Evolutionary conservation across 2,113 vertebrate species (phyloP), one percentile per base, ranked within the genome.

Genomic region (Myodes glareolus): DNA sequence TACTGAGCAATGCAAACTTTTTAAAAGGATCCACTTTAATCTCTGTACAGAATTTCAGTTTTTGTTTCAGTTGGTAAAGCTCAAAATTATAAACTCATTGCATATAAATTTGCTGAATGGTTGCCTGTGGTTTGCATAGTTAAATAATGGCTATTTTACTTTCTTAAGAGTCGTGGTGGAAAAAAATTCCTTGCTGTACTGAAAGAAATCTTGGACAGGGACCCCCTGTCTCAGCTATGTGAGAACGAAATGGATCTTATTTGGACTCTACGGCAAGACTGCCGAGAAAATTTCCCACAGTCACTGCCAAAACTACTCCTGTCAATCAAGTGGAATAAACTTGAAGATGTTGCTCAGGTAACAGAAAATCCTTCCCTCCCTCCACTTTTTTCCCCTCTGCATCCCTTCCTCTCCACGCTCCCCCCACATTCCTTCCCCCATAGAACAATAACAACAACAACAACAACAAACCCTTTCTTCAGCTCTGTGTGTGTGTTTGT

Each of bases 161-260:
- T 98, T 92, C 72, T 91, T 98, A 99, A 89, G 99, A 99, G 99
- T 95, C 99, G 99, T 39, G 99, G 99, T 92, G 99, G 99, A 68
- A 99, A 99, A 98, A 99, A 99, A 98, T 99, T 99, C 98, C 98
- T 99, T 98, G 98, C 99, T 68, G 99, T 99, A 97, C 98, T 99
- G 89, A 99, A 99, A 98, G 99, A 99, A 98, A 99, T 99, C 97
- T 99, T 99, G 99, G 99, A 99, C 98, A 99, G 99, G n/a, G 99
- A 99, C 97, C 99, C 99, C 1, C 98, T 99, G 80, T 99, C 99
- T 97, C 99, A 99, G 91, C 98, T 99, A n/a, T 99, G 99, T 98
- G 99, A 99, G 97, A 99, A 99, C 96, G 99, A 99, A 98, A 99
- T 99, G 98, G 99, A 99, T 98, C 98, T 99, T 90, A 99, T 99